phyloP scores from a whole-genome alignment of 1,140 invertebrate species.

The Pseudobourletiella spinata region DNA sequence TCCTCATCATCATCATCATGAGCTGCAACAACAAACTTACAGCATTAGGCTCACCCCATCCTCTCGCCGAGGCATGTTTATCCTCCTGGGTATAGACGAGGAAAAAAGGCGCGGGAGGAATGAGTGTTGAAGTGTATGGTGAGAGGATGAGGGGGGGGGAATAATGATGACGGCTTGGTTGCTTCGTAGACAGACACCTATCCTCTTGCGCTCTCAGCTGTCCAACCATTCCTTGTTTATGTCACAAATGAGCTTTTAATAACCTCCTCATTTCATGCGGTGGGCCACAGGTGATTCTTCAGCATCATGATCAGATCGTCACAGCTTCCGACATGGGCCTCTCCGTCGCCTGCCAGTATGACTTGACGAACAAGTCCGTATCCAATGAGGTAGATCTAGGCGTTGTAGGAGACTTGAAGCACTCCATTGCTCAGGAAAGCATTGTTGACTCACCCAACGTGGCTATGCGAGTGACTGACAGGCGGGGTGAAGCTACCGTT shows the following conservation, averaged over 20 bases:
- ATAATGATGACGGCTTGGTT: neutral
- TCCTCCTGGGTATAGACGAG: too few relatives aligned
- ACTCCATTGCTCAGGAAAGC: constrained; percentile 42
- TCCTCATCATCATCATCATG: too few relatives aligned
- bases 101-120: neutral
- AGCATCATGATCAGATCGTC: constrained; percentile 90
- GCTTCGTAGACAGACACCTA: neutral
- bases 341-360: constrained; percentile 85
- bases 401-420: constrained; percentile 73
- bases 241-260: constrained; percentile 1
- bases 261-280: neutral
- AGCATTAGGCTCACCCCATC: too few relatives aligned
- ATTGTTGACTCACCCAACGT: constrained; percentile 86
- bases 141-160: too few relatives aligned
- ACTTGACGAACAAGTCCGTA: constrained; percentile 85
- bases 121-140: constrained; percentile 1
- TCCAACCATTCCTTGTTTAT: neutral
- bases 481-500: constrained; percentile 39
- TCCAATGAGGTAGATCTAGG: constrained; percentile 82
- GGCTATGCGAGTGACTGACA: constrained; percentile 73
- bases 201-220: too few relatives aligned
- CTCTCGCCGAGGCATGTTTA: too few relatives aligned
- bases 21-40: neutral
- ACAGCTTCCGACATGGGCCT: constrained; percentile 86
- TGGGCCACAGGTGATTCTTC: constrained; percentile 51